A percentile compares a stretch with the other conserved stretches of the same genome.
These are phyloP conservation scores for Yponomeuta cagnagella DNA, from an alignment of 2,888 invertebrate genomes.

Conservation along the genomic window DNA sequence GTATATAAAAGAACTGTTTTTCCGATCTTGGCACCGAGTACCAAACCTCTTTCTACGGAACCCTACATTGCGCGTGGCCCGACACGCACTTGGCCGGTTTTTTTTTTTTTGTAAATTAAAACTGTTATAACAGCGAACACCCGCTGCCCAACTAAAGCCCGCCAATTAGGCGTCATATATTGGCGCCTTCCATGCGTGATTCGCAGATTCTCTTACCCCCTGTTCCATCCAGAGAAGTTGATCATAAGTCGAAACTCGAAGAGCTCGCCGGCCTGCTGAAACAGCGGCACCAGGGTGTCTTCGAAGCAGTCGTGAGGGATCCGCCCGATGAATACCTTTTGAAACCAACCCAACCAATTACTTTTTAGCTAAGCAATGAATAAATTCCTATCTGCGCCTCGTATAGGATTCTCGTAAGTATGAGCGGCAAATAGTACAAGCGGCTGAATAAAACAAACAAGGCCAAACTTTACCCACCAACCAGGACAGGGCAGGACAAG, in stretches of 20 bases:
- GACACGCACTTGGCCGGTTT: no score
- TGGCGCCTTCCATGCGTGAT: neutral
- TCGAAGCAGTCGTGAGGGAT: constrained; percentile 81
- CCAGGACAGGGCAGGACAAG: no score
- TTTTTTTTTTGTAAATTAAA: no score
- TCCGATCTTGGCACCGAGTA: no score
- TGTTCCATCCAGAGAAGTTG: constrained; percentile 82
- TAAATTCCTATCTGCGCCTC: neutral
- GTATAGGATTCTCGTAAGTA: neutral
- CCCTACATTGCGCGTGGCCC: no score
- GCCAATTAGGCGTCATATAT: neutral
- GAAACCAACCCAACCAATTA: neutral
- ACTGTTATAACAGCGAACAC: no score
- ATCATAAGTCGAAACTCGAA: constrained; percentile 87
- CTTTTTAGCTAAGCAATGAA: neutral
- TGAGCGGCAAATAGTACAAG: neutral
- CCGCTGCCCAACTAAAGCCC: neutral
- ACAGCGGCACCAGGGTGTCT: constrained; percentile 78
- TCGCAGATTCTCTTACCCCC: constrained; percentile 73
- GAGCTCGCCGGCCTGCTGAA: constrained; percentile 75
- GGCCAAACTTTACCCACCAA: no score
- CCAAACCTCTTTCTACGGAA: no score
- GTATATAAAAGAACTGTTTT: no score
- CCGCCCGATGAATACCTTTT: constrained; percentile 77
- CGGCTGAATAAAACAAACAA: no score